Evolutionary conservation across 2,113 vertebrate genomes (phyloP).

Genomic region (Bos javanicus): DNA sequence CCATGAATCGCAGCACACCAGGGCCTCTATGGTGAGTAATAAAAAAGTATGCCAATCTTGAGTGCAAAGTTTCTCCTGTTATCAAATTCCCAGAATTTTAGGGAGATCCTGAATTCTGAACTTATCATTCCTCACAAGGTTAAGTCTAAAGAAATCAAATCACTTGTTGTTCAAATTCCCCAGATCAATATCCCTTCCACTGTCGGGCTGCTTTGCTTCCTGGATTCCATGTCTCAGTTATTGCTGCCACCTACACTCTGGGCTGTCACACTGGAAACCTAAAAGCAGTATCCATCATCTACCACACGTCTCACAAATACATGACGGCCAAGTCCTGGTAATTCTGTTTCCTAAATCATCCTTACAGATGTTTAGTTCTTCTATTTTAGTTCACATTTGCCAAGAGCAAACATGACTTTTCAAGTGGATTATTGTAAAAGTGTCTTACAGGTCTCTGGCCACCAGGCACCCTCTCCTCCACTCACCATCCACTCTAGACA

Average conservation of each 20-base stretch:
- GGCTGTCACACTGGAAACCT: not conserved
- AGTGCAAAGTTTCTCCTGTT: not conserved
- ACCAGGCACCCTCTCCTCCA: not conserved
- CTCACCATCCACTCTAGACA: not conserved
- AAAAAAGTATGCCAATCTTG: not conserved
- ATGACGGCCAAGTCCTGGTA: not conserved
- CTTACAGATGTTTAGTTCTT: not conserved
- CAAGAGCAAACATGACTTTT: not conserved
- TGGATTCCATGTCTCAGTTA: not conserved
- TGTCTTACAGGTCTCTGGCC: not conserved
- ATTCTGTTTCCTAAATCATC: not conserved
- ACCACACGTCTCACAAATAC: not conserved
- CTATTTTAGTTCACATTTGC: not conserved
- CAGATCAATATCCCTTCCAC: not conserved
- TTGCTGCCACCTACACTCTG: not conserved
- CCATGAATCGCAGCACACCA: too few species aligned
- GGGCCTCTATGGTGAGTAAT: not conserved
- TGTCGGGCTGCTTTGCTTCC: not conserved
- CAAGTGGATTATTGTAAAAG: not conserved
- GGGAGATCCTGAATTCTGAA: not conserved
- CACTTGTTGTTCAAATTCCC: not conserved
- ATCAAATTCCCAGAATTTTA: not conserved
- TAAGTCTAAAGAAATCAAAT: not conserved
- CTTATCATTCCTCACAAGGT: not conserved
- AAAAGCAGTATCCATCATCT: not conserved